Conservation (phyloP, 2,888 invertebrate species). For the Microctonus brassicae region DNA sequence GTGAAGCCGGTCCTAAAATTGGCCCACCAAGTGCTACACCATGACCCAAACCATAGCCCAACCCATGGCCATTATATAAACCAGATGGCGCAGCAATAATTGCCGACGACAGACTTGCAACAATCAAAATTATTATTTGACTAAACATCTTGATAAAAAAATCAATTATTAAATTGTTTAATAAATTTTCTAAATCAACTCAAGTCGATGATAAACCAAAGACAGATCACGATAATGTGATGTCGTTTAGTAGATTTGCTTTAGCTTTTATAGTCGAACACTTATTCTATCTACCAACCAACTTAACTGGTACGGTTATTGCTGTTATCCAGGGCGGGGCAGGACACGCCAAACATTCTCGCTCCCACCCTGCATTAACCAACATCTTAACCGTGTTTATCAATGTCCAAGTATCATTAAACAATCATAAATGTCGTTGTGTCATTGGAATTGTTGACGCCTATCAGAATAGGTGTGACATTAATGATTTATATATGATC, state of each 20-base stretch:
- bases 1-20: slow-evolving; percentile 57
- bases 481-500: slow-evolving; percentile 22
- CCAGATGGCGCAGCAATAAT: slow-evolving; percentile 61
- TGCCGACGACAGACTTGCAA: slow-evolving; percentile 57
- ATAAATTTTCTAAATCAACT: slow-evolving; percentile 41
- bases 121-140: slow-evolving; percentile 55
- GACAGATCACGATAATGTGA: slow-evolving; percentile 56
- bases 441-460: slow-evolving; percentile 46
- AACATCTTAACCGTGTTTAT: slow-evolving; percentile 35
- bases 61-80: slow-evolving; percentile 54
- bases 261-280: slow-evolving; percentile 62
- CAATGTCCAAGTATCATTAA: slow-evolving; percentile 37
- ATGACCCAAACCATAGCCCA: slow-evolving; percentile 58
- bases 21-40: slow-evolving; percentile 62
- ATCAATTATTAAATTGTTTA: slow-evolving; percentile 13
- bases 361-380: slow-evolving; percentile 41
- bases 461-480: slow-evolving; percentile 36
- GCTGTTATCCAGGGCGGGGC: slow-evolving; percentile 62
- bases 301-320: slow-evolving; percentile 34
- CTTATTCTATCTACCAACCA: slow-evolving; percentile 18
- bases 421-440: slow-evolving; percentile 41
- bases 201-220: slow-evolving; percentile 14
- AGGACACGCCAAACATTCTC: slow-evolving; percentile 64
- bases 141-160: slow-evolving; percentile 53
- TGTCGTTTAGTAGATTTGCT: slow-evolving; percentile 44